Base-by-base conservation (phyloP, 1,140 invertebrate species). In the Proctacanthus coquilletti region DNA sequence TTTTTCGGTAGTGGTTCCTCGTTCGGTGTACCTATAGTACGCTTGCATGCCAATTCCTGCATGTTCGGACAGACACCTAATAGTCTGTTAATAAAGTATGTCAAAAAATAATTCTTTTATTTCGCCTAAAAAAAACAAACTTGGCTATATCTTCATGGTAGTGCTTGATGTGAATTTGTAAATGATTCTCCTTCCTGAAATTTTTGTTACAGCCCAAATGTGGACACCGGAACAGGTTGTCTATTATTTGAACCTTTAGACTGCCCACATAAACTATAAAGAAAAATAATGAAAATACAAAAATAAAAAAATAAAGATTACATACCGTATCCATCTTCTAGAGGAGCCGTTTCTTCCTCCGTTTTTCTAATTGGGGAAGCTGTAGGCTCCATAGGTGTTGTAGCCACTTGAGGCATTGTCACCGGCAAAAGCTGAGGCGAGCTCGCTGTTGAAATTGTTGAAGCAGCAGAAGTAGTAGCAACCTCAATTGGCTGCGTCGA, bases 91-190 rank as follows among this genome's bases (percentile, higher is more conserved):
- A 13, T 6, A 18, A 39, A 19, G 21, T 13, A 14, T 19, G 9
- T 35, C 17, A 10, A 11, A 8, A 35, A 21, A 29, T 0, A 21
- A 21, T 8, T n/a, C 3, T 19, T 11, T 37, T 8, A 31, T 31
- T 31, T 36, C 18, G 10, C n/a, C n/a, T n/a, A n/a, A n/a, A n/a
- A 27, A 8, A 25, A 14, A 36, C 47, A 45, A 40, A 58, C 56
- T 83, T 75, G 1, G 70, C 73, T 43, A 81, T 70, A 44, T 87
- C 82, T 2, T 75, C 72, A 62, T 91, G 85, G 52, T 88, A 89
- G 60, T 89, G 84, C 47, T 88, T 87, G n/a, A 89, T 78, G 48
- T 91, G 85, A 75, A 89, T 88, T 57, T 81, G 75, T 2, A 92
- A 61, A 18, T 92, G 68, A 46, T 83, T 86, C 49, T 91, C 84